phyloP scores from a whole-genome alignment of 2,888 invertebrate species.

The Exocentrus adspersus region DNA sequence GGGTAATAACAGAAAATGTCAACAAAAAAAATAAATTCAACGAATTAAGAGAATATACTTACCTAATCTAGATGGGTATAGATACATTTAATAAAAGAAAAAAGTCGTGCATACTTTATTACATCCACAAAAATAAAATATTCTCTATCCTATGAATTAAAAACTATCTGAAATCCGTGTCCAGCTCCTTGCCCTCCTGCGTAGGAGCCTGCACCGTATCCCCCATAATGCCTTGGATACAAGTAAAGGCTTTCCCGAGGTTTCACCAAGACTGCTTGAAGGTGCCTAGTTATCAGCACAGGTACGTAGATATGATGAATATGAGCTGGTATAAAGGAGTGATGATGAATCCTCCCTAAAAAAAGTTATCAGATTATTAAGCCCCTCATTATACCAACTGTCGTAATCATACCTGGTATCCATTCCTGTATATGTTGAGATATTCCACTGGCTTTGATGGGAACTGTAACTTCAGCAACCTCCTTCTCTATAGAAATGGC shows the following conservation, averaged over 20 bases:
- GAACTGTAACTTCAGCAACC: slow-evolving; percentile 15
- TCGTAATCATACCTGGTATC: slow-evolving; percentile 41
- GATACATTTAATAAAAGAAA: too few species aligned
- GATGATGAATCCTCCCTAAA: slow-evolving; percentile 32
- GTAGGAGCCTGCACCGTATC: slow-evolving; percentile 34
- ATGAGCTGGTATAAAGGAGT: slow-evolving; percentile 38
- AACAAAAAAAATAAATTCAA: background rate
- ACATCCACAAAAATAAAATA: too few species aligned
- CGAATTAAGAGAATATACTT: too few species aligned
- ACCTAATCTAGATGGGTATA: too few species aligned
- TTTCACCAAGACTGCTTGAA: slow-evolving; percentile 16
- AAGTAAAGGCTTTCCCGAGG: slow-evolving; percentile 17
- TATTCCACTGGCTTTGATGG: slow-evolving; percentile 8
- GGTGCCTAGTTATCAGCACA: slow-evolving; percentile 21
- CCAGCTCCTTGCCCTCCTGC: slow-evolving; percentile 38
- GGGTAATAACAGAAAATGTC: background rate
- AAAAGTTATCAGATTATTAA: background rate
- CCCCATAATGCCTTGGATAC: slow-evolving; percentile 32
- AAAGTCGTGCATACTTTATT: too few species aligned
- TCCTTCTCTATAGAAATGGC: slow-evolving; percentile 28
- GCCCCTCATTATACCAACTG: too few species aligned
- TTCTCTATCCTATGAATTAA: slow-evolving; percentile 22
- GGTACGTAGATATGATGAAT: slow-evolving; percentile 34
- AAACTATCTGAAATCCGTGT: slow-evolving; percentile 38
- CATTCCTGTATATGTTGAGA: slow-evolving; percentile 31